phyloP scores from a whole-genome alignment of 2,113 vertebrate species.

The Platanista minor region DNA sequence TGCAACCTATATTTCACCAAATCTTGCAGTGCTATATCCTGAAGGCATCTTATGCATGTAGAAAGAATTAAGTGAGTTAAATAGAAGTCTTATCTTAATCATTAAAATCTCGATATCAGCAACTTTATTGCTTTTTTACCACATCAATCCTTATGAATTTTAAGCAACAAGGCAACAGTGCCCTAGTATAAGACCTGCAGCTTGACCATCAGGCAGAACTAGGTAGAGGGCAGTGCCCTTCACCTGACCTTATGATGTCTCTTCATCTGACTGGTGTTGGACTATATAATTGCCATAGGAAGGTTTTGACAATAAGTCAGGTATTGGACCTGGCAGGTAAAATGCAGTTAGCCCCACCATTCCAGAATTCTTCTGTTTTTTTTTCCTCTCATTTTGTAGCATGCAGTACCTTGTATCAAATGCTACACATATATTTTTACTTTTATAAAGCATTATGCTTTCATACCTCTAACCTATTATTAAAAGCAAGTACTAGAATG shows the following conservation, averaged over 20 bases:
- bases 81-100: not conserved
- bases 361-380: not conserved
- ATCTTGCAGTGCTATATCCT: not conserved
- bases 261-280: not conserved
- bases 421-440: not conserved
- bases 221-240: not conserved
- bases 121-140: not conserved
- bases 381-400: not conserved
- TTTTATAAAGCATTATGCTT: not conserved
- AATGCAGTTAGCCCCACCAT: not conserved
- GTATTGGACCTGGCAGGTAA: not conserved
- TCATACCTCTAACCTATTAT: not conserved
- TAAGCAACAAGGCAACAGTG: not conserved
- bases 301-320: not conserved
- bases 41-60: not conserved
- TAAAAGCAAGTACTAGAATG: not conserved
- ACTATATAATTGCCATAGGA: not conserved
- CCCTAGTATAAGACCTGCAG: not conserved
- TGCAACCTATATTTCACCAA: not conserved
- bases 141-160: not conserved
- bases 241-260: not conserved
- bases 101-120: not conserved
- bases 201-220: not conserved
- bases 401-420: not conserved
- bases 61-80: not conserved